Percentiles rank a stretch among this genome's conserved stretches.
Conservation (phyloP, 2,113 vertebrate genomes). For the Acrocephalus kingi region DNA sequence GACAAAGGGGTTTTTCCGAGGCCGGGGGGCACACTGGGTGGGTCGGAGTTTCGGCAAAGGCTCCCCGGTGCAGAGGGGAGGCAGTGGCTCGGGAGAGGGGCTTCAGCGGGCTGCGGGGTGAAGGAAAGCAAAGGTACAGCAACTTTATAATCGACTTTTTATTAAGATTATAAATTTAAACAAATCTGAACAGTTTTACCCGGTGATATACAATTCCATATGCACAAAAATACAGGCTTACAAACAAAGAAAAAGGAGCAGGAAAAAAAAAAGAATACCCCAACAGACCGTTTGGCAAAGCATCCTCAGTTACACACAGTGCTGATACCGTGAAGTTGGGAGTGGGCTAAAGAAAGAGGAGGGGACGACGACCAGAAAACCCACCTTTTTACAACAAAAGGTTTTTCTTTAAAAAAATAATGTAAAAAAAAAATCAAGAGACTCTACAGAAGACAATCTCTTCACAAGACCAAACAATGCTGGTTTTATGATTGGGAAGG, state of each 20-base stretch:
- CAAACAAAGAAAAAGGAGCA: conserved; percentile 67
- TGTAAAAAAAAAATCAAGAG: conserved; percentile 11
- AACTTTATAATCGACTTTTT: conserved; percentile 80
- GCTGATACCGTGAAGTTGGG: conserved; percentile 77
- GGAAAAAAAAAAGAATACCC: conserved; percentile 29
- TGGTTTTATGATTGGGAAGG: conserved; percentile 76
- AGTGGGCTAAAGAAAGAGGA: conserved; percentile 61
- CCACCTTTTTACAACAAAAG: conserved; percentile 97
- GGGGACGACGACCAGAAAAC: neutral
- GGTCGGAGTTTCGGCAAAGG: neutral
- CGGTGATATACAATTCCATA: conserved; percentile 92
- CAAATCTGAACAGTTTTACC: conserved; percentile 93
- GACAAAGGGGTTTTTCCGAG: neutral
- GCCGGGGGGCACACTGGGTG: neutral
- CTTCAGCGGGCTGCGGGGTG: neutral
- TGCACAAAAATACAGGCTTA: conserved; percentile 89
- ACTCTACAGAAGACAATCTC: conserved; percentile 63
- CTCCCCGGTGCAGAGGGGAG: neutral
- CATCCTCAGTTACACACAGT: conserved; percentile 85
- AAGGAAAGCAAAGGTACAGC: neutral
- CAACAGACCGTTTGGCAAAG: conserved; percentile 82
- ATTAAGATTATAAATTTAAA: conserved; percentile 95
- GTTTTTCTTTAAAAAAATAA: conserved; percentile 56
- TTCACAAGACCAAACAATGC: conserved; percentile 80
- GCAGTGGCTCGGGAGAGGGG: neutral